Evolutionary conservation across 2,888 invertebrate genomes (phyloP).

Genomic region (Himalopsyche japonica): DNA sequence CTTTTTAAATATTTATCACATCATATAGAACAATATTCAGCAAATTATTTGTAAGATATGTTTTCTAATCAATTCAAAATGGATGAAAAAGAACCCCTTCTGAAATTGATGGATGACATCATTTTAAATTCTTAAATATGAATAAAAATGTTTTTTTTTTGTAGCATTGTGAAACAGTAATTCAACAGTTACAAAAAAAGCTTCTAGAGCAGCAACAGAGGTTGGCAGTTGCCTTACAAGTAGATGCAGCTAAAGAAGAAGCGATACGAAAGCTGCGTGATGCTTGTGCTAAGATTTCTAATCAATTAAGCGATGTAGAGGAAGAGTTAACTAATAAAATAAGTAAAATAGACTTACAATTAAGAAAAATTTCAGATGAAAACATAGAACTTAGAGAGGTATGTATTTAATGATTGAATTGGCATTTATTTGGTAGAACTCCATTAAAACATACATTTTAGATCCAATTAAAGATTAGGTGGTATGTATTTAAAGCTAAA

Average conservation of each 20-base stretch:
- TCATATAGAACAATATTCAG: too few species aligned
- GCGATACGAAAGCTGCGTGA: conserved; percentile 68
- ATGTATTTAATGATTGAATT: conserved; percentile 18
- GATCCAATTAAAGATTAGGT: too few species aligned
- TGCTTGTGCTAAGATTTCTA: conserved; percentile 62
- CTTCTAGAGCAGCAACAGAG: conserved; percentile 78
- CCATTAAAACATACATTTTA: too few species aligned
- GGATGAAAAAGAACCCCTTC: too few species aligned
- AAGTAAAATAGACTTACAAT: conserved; percentile 57
- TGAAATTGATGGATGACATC: too few species aligned
- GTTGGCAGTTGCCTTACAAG: conserved; percentile 75
- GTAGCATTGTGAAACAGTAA: conserved; percentile 76
- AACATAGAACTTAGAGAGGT: conserved; percentile 58
- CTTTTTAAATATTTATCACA: too few species aligned
- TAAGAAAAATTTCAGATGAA: conserved; percentile 54
- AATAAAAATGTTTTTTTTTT: conserved; percentile 39
- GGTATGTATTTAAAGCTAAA: too few species aligned
- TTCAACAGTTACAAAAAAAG: conserved; percentile 73
- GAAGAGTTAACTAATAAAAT: conserved; percentile 56
- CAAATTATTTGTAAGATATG: too few species aligned
- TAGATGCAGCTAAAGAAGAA: conserved; percentile 75
- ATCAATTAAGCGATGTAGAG: conserved; percentile 53
- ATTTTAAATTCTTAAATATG: too few species aligned
- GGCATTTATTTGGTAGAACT: too few species aligned
- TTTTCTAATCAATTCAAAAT: too few species aligned